Conservation (phyloP, 35 echinoderm and acorn worm genomes). For the Anneissia japonica region DNA sequence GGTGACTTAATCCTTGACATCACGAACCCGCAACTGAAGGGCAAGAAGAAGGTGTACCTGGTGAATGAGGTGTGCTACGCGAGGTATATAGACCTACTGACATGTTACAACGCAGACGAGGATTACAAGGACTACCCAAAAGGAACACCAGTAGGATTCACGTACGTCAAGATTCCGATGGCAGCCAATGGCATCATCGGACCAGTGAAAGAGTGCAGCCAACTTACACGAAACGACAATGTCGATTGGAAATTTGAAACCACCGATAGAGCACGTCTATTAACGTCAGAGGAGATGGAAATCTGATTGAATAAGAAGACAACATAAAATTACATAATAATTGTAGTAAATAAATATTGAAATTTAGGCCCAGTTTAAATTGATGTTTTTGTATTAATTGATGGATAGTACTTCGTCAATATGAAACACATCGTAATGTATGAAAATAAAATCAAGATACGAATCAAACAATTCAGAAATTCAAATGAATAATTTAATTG, state of each 20-base stretch:
- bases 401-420: too few species aligned
- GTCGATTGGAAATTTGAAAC: background rate
- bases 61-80: background rate
- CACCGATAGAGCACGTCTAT: background rate
- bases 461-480: too few species aligned
- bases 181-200: background rate
- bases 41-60: background rate
- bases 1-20: background rate
- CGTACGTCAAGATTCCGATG: background rate
- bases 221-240: background rate
- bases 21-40: background rate
- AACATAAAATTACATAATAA: too few species aligned
- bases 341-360: too few species aligned
- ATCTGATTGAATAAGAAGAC: too few species aligned
- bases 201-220: background rate
- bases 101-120: background rate
- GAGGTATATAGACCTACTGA: background rate
- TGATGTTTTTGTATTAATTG: too few species aligned
- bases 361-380: too few species aligned
- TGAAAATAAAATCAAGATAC: too few species aligned
- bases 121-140: background rate
- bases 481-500: too few species aligned
- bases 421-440: too few species aligned
- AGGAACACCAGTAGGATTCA: background rate
- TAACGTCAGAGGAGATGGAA: background rate